Evolutionary conservation across 2,888 invertebrate species (phyloP), one percentile per base, ranked within the genome.

Genomic region (Idaea straminata): DNA sequence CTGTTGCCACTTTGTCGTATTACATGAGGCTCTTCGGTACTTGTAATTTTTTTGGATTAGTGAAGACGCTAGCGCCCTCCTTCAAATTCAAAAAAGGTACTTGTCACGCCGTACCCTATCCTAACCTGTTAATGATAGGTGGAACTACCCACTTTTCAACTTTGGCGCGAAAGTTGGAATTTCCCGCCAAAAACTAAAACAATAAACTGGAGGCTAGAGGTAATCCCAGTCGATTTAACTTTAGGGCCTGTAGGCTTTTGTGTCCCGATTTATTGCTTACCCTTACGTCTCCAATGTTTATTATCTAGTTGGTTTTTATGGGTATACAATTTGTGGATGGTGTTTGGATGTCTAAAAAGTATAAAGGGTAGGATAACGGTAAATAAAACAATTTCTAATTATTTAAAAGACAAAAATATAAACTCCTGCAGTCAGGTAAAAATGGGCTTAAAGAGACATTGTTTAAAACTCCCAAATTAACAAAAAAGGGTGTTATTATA

Each of bases 161-260:
- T 34, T 59, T 16, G 5, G 47, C 16, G 25, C 59, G 25, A 47
- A 47, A 47, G 47, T 47, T 47, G 47, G 47, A 57, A 62, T 25
- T 59, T 63, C 66, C 36, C 61, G 16, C 71, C 73, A 71, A 73
- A 74, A 75, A 77, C 77, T 75, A 74, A 73, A 73, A 75, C 74
- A 74, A 75, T 73, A 72, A 72, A 72, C 70, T 66, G 66, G 67
- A 72, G 67, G 72, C 70, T 66, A 66, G 67, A 72, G 67, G 72
- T 74, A 74, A 76, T 75, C 76, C 75, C 69, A 66, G 66, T 66
- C 76, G 74, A 77, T 77, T 76, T 74, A 77, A 77, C 75, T 76
- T 77, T 72, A 70, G 71, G 75, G 72, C 69, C 61, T 13, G 47
- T 13, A 47, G 47, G 47, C 6, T 47, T 47, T 47, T 47, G 47